phyloP scores from a whole-genome alignment of 2,797 vertebrate genomes.

The Alcedo quadribrachys region DNA sequence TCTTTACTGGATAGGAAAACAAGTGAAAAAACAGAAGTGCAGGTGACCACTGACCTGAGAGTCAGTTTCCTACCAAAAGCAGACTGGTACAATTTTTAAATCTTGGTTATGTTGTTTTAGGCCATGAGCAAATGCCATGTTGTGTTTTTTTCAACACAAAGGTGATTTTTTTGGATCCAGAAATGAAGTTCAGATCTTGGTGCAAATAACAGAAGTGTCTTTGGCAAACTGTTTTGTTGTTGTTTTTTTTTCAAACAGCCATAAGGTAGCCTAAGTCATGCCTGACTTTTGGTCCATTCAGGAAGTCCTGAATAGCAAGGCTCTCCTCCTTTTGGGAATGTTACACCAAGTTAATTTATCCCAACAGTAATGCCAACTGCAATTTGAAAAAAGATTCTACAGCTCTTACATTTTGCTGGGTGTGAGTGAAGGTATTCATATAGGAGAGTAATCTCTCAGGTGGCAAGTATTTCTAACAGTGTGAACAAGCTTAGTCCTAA shows the following conservation, averaged over 20 bases:
- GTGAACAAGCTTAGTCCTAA: not conserved
- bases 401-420: not conserved
- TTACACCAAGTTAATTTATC: not conserved
- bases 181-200: conserved; percentile 6
- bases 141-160: not conserved
- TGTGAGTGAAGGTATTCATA: not conserved
- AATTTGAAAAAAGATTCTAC: not conserved
- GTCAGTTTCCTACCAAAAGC: not conserved
- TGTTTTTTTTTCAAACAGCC: not conserved
- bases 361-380: not conserved
- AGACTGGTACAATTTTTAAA: not conserved
- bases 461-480: not conserved
- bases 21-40: not conserved
- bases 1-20: not conserved
- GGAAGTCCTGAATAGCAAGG: not conserved
- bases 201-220: not conserved
- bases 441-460: not conserved
- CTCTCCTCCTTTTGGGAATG: not conserved
- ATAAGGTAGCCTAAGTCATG: not conserved
- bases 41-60: not conserved
- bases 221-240: not conserved
- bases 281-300: not conserved
- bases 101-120: not conserved
- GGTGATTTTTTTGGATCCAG: conserved; percentile 18
- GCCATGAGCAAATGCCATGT: not conserved